Evolutionary conservation across 2,797 vertebrate species (phyloP).

Genomic region (Urophycis tenuis): DNA sequence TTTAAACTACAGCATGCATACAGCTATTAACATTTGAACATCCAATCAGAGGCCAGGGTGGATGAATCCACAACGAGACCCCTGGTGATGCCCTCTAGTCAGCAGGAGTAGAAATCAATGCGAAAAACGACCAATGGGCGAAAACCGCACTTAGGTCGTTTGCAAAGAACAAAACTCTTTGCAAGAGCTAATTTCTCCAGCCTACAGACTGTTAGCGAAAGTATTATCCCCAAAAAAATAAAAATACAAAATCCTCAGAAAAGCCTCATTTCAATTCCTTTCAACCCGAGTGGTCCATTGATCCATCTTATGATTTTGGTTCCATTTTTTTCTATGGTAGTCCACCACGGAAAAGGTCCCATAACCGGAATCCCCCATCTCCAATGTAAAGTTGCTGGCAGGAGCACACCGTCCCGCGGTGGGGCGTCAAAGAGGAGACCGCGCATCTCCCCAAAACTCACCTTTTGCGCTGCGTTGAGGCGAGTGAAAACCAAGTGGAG

Average conservation of each 20-base stretch:
- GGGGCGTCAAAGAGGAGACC: not conserved
- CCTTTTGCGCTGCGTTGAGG: slow-evolving; percentile 72
- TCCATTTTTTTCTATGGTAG: slow-evolving; percentile 38
- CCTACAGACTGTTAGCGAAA: not conserved
- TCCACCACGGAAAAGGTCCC: slow-evolving; percentile 40
- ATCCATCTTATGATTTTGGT: not conserved
- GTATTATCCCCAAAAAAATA: slow-evolving; percentile 2
- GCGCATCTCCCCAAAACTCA: slow-evolving; percentile 58
- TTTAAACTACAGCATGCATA: not conserved
- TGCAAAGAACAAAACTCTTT: not conserved
- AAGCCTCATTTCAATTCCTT: slow-evolving; percentile 15
- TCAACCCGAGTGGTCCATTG: slow-evolving; percentile 35
- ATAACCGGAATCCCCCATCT: slow-evolving; percentile 31
- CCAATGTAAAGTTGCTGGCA: slow-evolving; percentile 10
- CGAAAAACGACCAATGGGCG: not conserved
- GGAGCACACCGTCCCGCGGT: slow-evolving; percentile 7
- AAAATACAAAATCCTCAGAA: not conserved
- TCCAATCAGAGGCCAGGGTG: not conserved
- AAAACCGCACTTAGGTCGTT: not conserved
- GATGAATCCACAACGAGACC: not conserved
- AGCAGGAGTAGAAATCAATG: not conserved
- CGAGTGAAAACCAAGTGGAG: slow-evolving; percentile 74
- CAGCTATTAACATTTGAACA: not conserved
- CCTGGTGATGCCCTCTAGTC: not conserved
- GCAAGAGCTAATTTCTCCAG: not conserved